Conservation (phyloP, 2,113 vertebrate genomes). For the Reinhardtius hippoglossoides region DNA sequence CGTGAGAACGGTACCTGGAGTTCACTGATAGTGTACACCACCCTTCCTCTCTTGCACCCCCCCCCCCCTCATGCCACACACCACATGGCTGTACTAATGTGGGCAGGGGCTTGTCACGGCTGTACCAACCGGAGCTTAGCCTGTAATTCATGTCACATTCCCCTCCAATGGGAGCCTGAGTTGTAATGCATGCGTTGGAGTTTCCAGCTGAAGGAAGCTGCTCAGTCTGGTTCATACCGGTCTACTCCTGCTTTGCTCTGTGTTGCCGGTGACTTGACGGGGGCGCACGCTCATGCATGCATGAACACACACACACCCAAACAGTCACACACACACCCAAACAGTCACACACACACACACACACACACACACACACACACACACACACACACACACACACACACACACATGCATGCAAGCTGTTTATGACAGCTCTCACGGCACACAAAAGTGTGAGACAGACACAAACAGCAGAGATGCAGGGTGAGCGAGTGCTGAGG, state of each 20-base stretch:
- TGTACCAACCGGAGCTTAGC: constrained; percentile 48
- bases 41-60: constrained; percentile 25
- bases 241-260: constrained; percentile 89
- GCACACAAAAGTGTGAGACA: neutral
- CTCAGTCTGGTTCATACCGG: constrained; percentile 96
- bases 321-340: neutral
- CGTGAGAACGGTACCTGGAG: constrained; percentile 49
- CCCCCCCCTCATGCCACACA: constrained; percentile 36
- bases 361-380: neutral
- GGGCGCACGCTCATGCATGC: neutral
- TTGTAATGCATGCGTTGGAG: constrained; percentile 75
- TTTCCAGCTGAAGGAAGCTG: constrained; percentile 86
- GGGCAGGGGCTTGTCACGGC: constrained; percentile 53
- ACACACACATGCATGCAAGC: constrained; percentile 5
- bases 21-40: constrained; percentile 30
- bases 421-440: constrained; percentile 81
- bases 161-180: constrained; percentile 65
- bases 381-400: constrained; percentile 8
- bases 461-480: constrained; percentile 12
- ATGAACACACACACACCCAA: neutral
- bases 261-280: constrained; percentile 77
- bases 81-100: constrained; percentile 64
- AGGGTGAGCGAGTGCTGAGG: constrained; percentile 50
- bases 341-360: no score
- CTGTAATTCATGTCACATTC: constrained; percentile 4